Percentiles rank a stretch among this genome's conserved stretches.
Evolutionary conservation across 1,140 invertebrate species (phyloP).

Genomic region (Tribolium madens): DNA sequence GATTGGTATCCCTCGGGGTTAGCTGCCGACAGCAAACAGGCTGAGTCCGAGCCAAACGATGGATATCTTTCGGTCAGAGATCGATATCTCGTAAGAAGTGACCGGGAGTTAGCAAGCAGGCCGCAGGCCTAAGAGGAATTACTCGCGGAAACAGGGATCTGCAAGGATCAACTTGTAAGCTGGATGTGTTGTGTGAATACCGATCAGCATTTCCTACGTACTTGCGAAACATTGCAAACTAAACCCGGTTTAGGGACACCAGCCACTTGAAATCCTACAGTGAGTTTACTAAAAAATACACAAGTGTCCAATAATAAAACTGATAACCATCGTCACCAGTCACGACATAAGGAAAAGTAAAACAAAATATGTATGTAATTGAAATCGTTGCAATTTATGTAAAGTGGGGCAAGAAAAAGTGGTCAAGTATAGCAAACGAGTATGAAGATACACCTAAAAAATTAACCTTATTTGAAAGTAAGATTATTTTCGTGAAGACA

Average conservation of each 20-base stretch:
- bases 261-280: not conserved
- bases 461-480: no score
- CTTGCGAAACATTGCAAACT: slow-evolving; percentile 36
- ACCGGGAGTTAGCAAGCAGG: slow-evolving; percentile 53
- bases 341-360: no score
- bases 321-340: no score
- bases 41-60: not conserved
- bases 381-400: no score
- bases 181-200: slow-evolving; percentile 54
- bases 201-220: slow-evolving; percentile 50
- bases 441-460: no score
- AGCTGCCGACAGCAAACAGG: slow-evolving; percentile 32
- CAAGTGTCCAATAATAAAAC: no score
- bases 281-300: no score
- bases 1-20: slow-evolving; percentile 24
- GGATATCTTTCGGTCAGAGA: slow-evolving; percentile 44
- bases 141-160: slow-evolving; percentile 58
- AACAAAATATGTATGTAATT: no score
- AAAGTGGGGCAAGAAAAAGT: no score
- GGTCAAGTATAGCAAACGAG: no score
- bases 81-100: slow-evolving; percentile 49
- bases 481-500: no score
- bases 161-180: slow-evolving; percentile 56
- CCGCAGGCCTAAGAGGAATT: slow-evolving; percentile 55
- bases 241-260: not conserved